A percentile compares a stretch with the other conserved stretches of the same genome.
Conservation (phyloP, 2,888 invertebrate genomes). For the Calameuta idolon region DNA sequence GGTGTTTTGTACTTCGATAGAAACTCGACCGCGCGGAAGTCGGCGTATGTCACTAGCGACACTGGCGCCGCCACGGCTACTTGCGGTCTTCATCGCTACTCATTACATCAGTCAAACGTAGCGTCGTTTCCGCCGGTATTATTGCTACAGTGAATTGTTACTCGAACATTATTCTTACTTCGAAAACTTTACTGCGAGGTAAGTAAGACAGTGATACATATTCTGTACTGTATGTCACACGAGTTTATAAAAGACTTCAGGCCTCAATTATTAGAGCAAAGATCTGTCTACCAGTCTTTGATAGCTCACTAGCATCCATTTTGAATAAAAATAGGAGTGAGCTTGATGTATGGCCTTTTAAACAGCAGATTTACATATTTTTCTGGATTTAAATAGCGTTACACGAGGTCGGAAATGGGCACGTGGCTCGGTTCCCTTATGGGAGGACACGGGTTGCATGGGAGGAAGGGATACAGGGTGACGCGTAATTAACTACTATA, state of each 20-base stretch:
- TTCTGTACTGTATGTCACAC: background rate
- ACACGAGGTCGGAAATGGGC: slow-evolving; percentile 39
- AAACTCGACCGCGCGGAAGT: slow-evolving; percentile 44
- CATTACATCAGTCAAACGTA: background rate
- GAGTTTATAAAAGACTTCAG: background rate
- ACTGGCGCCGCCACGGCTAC: background rate
- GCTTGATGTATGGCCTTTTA: slow-evolving; percentile 49
- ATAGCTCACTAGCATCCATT: background rate
- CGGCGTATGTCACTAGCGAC: slow-evolving; percentile 27
- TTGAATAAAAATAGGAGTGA: slow-evolving; percentile 22
- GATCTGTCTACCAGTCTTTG: background rate
- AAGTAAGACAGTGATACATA: background rate
- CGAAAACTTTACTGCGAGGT: background rate
- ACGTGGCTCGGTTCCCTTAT: slow-evolving; percentile 29
- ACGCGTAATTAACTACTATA: slow-evolving; percentile 2
- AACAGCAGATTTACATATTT: slow-evolving; percentile 54
- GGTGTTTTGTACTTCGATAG: slow-evolving; percentile 42
- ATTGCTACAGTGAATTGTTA: background rate
- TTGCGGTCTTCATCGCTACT: background rate
- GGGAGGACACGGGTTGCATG: background rate
- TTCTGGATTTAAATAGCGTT: slow-evolving; percentile 45
- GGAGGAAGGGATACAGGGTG: background rate
- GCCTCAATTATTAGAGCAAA: background rate
- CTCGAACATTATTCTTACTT: background rate
- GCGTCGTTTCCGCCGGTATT: background rate